Percentiles rank a stretch among this genome's conserved stretches.
These are phyloP conservation scores for Tiliacea aurago DNA, from an alignment of 2,888 invertebrate species.

Conservation along the genomic window DNA sequence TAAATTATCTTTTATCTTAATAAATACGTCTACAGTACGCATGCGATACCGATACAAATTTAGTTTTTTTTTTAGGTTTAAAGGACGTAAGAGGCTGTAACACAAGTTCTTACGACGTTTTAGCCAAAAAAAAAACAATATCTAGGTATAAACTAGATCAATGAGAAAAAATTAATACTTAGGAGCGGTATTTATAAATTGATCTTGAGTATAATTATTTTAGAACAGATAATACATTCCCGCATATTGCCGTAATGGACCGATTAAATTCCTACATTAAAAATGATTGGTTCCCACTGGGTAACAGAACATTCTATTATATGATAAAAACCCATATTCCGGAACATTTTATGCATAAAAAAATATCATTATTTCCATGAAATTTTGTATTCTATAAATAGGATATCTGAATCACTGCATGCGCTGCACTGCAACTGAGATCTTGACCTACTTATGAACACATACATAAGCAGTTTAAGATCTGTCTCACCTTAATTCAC, in stretches of 20 bases:
- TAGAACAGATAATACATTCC: neutral
- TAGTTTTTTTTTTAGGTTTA: neutral
- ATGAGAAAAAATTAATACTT: neutral
- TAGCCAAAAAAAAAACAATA: too few relatives aligned
- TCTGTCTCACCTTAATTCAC: neutral
- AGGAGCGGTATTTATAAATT: constrained; percentile 26
- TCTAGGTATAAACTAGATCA: neutral
- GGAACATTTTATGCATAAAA: neutral
- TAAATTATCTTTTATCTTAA: constrained; percentile 4
- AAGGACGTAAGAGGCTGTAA: neutral
- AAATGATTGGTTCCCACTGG: neutral
- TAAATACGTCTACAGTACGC: constrained; percentile 35
- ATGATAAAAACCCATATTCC: neutral
- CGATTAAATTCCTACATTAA: neutral
- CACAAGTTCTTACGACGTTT: neutral
- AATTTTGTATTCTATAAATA: too few relatives aligned
- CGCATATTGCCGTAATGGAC: constrained; percentile 34
- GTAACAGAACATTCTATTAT: neutral
- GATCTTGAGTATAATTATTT: neutral
- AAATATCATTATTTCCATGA: neutral
- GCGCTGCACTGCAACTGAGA: too few relatives aligned
- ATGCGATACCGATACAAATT: constrained; percentile 38
- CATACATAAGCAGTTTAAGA: neutral
- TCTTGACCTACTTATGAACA: too few relatives aligned
- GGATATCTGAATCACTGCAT: too few relatives aligned